Conservation (phyloP, 2,797 vertebrate species). For the Natrix natrix region DNA sequence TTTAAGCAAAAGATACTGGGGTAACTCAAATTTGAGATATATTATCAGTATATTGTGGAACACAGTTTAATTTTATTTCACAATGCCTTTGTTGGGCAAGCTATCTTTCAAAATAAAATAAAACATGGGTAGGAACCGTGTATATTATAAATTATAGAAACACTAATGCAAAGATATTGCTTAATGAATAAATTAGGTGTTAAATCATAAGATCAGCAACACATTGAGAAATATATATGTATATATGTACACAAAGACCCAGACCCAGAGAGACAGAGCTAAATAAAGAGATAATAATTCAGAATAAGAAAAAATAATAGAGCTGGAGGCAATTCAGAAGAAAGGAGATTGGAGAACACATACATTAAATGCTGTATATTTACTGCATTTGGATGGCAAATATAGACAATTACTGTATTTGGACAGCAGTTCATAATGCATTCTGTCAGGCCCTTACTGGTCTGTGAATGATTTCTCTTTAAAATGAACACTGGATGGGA, state of each 20-base stretch:
- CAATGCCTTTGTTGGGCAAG: not conserved
- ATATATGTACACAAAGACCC: slow-evolving; percentile 8
- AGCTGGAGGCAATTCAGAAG: not conserved
- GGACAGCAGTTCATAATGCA: not conserved
- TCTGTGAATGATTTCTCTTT: not conserved
- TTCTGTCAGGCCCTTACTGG: not conserved
- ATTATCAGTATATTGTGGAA: not conserved
- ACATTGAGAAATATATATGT: slow-evolving; percentile 24
- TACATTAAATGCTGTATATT: not conserved
- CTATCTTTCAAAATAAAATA: slow-evolving; percentile 12
- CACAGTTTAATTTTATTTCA: slow-evolving; percentile 1
- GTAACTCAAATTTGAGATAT: not conserved
- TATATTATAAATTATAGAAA: not conserved
- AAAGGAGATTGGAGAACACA: not conserved
- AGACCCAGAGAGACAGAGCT: not conserved
- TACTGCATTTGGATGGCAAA: not conserved
- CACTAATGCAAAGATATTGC: not conserved
- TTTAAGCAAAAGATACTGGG: not conserved
- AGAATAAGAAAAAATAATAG: not conserved
- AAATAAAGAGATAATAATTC: not conserved
- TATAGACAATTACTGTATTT: not conserved
- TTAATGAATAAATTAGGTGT: slow-evolving; percentile 35
- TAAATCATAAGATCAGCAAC: not conserved
- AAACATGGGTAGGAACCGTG: not conserved
- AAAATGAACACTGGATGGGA: not conserved